A percentile compares a stretch with the other conserved stretches of the same genome.
Evolutionary conservation across 2,113 vertebrate genomes (phyloP).

Genomic region (Podarcis cretensis): DNA sequence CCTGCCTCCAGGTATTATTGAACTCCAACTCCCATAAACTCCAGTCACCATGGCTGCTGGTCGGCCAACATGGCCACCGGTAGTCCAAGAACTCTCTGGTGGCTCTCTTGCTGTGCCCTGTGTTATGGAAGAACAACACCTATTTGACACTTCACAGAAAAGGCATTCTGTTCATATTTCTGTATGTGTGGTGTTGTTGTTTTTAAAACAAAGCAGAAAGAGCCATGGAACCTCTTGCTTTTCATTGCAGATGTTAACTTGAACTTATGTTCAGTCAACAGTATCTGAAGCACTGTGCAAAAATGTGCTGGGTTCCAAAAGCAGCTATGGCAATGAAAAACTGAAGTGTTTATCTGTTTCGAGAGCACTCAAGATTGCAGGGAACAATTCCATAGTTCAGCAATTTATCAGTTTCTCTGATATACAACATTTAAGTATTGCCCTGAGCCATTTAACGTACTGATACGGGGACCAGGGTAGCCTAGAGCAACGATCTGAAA

Average conservation of each 20-base stretch:
- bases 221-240: background rate
- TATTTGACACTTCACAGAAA: fast-evolving
- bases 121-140: background rate
- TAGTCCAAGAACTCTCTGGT: too few relatives aligned
- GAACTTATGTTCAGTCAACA: background rate
- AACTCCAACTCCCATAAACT: background rate
- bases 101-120: too few relatives aligned
- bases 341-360: background rate
- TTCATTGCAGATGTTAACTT: background rate
- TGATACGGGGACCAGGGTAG: background rate
- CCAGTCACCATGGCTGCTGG: background rate
- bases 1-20: background rate
- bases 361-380: background rate
- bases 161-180: background rate
- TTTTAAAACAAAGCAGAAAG: background rate
- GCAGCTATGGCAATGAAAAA: background rate
- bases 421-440: background rate
- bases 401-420: background rate
- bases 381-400: conserved; percentile 6
- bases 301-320: background rate
- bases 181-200: background rate
- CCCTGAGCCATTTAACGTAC: background rate
- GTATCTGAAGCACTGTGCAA: background rate
- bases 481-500: background rate
- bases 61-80: too few relatives aligned